Evolutionary conservation across 2,888 invertebrate species (phyloP).

Genomic region (Selenia dentaria): DNA sequence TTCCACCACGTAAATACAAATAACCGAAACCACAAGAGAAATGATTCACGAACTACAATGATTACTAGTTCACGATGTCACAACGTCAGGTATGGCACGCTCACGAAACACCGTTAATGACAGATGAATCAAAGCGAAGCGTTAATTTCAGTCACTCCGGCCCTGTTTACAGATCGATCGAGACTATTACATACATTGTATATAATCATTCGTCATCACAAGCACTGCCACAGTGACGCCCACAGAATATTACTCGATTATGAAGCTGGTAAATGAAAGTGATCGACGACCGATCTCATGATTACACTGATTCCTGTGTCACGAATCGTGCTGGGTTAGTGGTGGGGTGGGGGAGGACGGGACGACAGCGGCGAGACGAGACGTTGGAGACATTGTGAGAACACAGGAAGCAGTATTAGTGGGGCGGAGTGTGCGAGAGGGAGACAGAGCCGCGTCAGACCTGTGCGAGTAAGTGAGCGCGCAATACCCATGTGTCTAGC

Average conservation of each 20-base stretch:
- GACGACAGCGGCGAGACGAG: conserved; percentile 12
- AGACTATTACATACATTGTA: conserved; percentile 25
- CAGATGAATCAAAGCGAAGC: conserved; percentile 67
- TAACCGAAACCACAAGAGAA: conserved; percentile 22
- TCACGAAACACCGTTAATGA: conserved; percentile 66
- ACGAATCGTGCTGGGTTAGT: conserved; percentile 26
- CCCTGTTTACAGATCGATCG: conserved; percentile 36
- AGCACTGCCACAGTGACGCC: conserved; percentile 35
- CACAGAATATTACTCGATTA: conserved; percentile 26
- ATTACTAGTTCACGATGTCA: conserved; percentile 24
- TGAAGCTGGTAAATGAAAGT: conserved; percentile 24
- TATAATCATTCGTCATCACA: conserved; percentile 26
- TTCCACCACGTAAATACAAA: conserved; percentile 23
- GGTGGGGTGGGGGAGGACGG: conserved; percentile 6
- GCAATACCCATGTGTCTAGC: conserved; percentile 85
- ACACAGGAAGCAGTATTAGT: conserved; percentile 49
- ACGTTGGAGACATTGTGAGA: conserved; percentile 21
- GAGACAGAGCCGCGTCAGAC: conserved; percentile 72
- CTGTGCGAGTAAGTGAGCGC: conserved; percentile 85
- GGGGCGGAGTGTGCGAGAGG: conserved; percentile 45
- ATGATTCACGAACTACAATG: conserved; percentile 24
- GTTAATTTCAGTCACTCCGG: conserved; percentile 54
- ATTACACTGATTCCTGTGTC: conserved; percentile 27
- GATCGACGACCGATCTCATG: conserved; percentile 9
- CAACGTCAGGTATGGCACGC: conserved; percentile 48